These are phyloP conservation scores for Apodemus agrarius DNA, from an alignment of 2,797 vertebrate genomes.

Conservation along the genomic window DNA sequence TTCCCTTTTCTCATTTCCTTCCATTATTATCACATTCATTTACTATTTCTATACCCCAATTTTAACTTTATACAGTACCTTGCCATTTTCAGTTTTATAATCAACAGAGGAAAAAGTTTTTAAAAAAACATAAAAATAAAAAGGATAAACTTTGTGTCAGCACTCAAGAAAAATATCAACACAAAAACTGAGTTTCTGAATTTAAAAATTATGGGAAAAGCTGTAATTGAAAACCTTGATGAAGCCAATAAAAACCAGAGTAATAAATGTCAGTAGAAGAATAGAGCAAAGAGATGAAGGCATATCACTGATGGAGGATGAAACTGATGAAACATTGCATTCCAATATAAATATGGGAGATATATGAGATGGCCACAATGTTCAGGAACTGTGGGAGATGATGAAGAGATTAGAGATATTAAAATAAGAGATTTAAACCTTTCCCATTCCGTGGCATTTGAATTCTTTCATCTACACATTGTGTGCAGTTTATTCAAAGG, in stretches of 20 bases:
- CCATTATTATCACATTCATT: neutral
- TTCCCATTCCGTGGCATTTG: neutral
- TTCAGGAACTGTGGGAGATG: neutral
- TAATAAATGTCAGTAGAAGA: neutral
- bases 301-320: neutral
- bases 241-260: neutral
- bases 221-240: neutral
- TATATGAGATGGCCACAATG: neutral
- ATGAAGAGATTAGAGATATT: neutral
- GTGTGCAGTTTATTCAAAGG: conserved; percentile 21
- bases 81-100: neutral
- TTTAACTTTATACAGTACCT: neutral
- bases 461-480: neutral
- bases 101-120: neutral
- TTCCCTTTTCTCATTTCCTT: neutral
- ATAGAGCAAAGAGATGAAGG: too few relatives aligned
- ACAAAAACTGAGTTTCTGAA: neutral
- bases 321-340: neutral
- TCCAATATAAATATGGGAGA: neutral
- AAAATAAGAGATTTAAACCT: conserved; percentile 10
- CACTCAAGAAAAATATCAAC: neutral
- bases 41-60: neutral
- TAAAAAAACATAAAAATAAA: neutral
- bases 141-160: neutral
- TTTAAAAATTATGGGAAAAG: neutral